Conservation (phyloP, 2,797 vertebrate genomes). For the Euthynnus affinis region DNA sequence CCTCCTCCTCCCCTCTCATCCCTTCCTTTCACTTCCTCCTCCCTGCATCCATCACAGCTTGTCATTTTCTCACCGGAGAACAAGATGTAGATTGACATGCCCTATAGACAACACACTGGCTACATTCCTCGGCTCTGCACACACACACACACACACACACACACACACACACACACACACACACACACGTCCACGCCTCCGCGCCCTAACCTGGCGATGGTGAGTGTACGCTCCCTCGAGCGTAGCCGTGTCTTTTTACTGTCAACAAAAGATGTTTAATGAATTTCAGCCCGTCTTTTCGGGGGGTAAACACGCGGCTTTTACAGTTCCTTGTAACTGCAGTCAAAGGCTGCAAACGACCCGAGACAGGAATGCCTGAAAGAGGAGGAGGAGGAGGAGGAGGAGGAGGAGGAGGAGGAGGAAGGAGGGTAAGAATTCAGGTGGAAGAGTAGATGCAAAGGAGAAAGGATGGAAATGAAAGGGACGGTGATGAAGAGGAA, state of each 20-base stretch:
- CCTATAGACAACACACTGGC: slow-evolving; percentile 44
- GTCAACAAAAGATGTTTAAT: slow-evolving; percentile 70
- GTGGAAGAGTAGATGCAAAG: not conserved
- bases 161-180: slow-evolving; percentile 17
- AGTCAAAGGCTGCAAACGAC: slow-evolving; percentile 50
- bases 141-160: slow-evolving; percentile 20
- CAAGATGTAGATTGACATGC: slow-evolving; percentile 44
- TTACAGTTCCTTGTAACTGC: slow-evolving; percentile 60
- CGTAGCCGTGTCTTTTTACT: slow-evolving; percentile 45
- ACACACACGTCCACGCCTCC: slow-evolving; percentile 25
- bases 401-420: slow-evolving; percentile 19
- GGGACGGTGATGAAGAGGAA: not conserved
- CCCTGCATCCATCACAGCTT: slow-evolving; percentile 17
- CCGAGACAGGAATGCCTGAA: slow-evolving; percentile 54
- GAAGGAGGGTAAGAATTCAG: not conserved
- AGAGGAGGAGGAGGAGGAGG: slow-evolving; percentile 20
- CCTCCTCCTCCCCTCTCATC: not conserved
- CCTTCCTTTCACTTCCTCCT: not conserved
- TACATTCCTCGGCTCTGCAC: slow-evolving; percentile 65
- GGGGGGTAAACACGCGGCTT: slow-evolving; percentile 52
- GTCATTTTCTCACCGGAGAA: slow-evolving; percentile 23
- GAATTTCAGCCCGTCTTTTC: slow-evolving; percentile 65
- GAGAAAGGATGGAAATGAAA: not conserved
- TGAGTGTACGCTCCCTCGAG: slow-evolving; percentile 23
- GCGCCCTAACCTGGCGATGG: slow-evolving; percentile 56